Evolutionary conservation across 2,113 vertebrate genomes (phyloP).

Genomic region (Pelvicachromis taeniatus): DNA sequence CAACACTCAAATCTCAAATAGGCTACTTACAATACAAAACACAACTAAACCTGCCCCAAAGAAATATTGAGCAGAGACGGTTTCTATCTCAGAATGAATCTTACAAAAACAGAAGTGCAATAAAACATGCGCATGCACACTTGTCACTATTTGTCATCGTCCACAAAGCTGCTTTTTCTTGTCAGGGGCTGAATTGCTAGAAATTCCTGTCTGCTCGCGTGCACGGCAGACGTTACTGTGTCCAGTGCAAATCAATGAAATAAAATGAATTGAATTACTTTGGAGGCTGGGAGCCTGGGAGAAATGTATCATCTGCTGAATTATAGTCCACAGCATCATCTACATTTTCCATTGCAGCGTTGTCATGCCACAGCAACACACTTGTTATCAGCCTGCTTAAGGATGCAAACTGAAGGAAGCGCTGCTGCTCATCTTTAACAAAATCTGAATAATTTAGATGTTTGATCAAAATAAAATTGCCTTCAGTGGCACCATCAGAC

Average conservation of each 20-base stretch:
- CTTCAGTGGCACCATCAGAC: background rate
- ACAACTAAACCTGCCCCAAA: background rate
- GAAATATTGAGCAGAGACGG: background rate
- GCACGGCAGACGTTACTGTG: background rate
- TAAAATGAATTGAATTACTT: conserved; percentile 49
- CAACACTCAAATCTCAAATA: background rate
- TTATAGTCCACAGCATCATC: conserved; percentile 11
- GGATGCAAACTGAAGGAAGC: conserved; percentile 6
- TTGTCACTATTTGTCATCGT: background rate
- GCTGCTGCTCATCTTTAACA: background rate
- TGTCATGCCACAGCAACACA: background rate
- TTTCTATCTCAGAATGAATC: background rate
- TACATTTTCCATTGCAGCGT: conserved; percentile 11
- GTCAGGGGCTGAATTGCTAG: conserved; percentile 5
- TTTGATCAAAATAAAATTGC: background rate
- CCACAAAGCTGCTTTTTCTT: background rate
- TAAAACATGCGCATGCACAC: background rate
- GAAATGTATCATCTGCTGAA: conserved; percentile 8
- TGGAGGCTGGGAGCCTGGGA: conserved; percentile 23
- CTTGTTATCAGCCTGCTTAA: conserved; percentile 5
- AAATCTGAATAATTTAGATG: conserved; percentile 22
- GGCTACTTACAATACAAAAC: background rate
- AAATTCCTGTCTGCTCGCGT: conserved; percentile 21
- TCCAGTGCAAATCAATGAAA: conserved; percentile 55
- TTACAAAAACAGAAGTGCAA: background rate